Conservation (phyloP, 2,113 vertebrate genomes). For the Zosterops japonicus region DNA sequence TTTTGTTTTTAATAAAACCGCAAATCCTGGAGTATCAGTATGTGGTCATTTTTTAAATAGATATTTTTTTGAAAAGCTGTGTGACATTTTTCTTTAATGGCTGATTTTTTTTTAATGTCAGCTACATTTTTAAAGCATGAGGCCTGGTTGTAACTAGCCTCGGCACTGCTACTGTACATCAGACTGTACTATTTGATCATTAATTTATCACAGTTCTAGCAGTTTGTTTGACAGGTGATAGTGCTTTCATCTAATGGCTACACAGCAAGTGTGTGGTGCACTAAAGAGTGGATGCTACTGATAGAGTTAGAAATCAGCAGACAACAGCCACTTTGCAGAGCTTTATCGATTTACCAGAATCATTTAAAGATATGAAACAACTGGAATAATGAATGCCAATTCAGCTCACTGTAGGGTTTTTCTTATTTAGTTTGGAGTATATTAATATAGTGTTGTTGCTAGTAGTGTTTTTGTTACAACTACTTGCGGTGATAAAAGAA, state of each 20-base stretch:
- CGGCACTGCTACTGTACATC: constrained; percentile 83
- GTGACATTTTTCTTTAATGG: constrained; percentile 82
- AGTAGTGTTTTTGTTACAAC: not conserved
- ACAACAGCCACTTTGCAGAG: constrained; percentile 72
- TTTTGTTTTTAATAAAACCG: not conserved
- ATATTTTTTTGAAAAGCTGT: constrained; percentile 76
- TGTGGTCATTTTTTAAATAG: constrained; percentile 78
- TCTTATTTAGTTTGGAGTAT: not conserved
- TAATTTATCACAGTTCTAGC: constrained; percentile 97
- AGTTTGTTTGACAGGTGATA: constrained; percentile 96
- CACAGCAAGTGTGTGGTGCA: constrained; percentile 76
- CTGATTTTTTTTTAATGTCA: constrained; percentile 85
- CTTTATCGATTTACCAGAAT: constrained; percentile 73
- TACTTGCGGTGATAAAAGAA: not conserved
- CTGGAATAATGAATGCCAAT: constrained; percentile 67
- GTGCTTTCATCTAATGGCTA: constrained; percentile 89
- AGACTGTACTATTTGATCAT: constrained; percentile 91
- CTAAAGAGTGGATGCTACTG: constrained; percentile 67
- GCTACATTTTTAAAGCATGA: constrained; percentile 82
- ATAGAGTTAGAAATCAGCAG: constrained; percentile 64
- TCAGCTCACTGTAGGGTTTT: constrained; percentile 19
- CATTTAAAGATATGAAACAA: constrained; percentile 69
- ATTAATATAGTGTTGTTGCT: not conserved
- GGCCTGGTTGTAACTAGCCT: constrained; percentile 82
- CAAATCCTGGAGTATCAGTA: constrained; percentile 64